Evolutionary conservation across 1,140 invertebrate species (phyloP).

Genomic region (Drosophila tani): DNA sequence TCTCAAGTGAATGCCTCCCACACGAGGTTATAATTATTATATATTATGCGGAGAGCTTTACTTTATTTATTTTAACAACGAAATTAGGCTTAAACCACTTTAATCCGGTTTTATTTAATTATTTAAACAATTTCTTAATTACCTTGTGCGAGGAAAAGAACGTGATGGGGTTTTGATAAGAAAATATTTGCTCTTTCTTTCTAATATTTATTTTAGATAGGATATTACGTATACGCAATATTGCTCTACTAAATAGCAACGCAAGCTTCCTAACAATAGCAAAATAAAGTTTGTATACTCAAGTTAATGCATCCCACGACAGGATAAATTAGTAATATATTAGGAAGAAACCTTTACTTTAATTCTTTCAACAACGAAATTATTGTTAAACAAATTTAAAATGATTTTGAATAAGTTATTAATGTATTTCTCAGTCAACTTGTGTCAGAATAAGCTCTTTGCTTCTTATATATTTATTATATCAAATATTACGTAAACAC

Average conservation of each 20-base stretch:
- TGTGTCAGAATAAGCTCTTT: not conserved
- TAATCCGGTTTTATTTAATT: too few relatives aligned
- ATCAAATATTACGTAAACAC: slow-evolving; percentile 10
- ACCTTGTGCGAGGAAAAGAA: too few relatives aligned
- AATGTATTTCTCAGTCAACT: not conserved
- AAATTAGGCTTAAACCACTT: too few relatives aligned
- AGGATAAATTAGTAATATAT: too few relatives aligned
- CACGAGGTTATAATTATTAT: too few relatives aligned
- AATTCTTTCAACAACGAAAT: not conserved
- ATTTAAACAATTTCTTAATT: too few relatives aligned
- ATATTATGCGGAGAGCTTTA: not conserved
- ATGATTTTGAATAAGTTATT: not conserved
- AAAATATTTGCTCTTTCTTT: too few relatives aligned
- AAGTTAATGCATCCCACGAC: too few relatives aligned
- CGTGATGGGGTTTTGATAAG: too few relatives aligned
- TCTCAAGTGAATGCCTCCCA: not conserved
- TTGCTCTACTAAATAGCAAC: not conserved
- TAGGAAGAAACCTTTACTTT: too few relatives aligned
- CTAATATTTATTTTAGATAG: not conserved
- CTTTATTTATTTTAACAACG: not conserved
- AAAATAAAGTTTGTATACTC: too few relatives aligned
- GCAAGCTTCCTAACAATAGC: slow-evolving; percentile 1
- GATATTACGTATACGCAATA: slow-evolving; percentile 12
- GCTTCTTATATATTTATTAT: too few relatives aligned
- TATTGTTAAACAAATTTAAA: not conserved